Evolutionary conservation across 2,888 invertebrate genomes (phyloP).

Genomic region (Brachyptera putata): DNA sequence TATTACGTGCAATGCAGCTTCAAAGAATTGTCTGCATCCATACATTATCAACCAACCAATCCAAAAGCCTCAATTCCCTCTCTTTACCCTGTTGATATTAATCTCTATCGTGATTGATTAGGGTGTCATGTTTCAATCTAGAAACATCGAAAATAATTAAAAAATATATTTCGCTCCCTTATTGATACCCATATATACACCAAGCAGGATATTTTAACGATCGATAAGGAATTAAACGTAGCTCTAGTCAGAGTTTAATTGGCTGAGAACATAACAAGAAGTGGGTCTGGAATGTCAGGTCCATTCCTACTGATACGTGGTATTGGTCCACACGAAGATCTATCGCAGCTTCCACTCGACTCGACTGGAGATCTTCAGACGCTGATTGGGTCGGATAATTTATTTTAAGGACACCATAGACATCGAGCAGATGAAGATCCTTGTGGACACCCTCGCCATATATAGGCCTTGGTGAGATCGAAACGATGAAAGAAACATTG

Average conservation of each 20-base stretch:
- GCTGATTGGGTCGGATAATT: neutral
- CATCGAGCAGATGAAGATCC: neutral
- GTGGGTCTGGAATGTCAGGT: slow-evolving; percentile 5
- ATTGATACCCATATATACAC: slow-evolving; percentile 15
- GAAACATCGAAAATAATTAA: neutral
- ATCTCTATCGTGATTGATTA: neutral
- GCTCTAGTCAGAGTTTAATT: neutral
- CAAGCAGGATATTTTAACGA: slow-evolving; percentile 3
- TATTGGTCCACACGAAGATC: too few relatives aligned
- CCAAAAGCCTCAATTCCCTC: too few relatives aligned
- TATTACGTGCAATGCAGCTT: too few relatives aligned
- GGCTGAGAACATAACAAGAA: slow-evolving; percentile 13
- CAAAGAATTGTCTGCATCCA: too few relatives aligned
- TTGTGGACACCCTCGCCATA: neutral
- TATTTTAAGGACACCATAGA: neutral
- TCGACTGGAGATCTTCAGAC: neutral
- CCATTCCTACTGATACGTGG: neutral
- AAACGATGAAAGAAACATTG: too few relatives aligned
- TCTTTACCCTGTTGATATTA: neutral
- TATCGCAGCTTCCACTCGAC: too few relatives aligned
- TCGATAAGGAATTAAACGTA: slow-evolving; percentile 9
- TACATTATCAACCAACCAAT: too few relatives aligned
- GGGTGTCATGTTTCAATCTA: neutral
- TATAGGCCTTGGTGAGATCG: neutral
- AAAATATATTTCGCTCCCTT: slow-evolving; percentile 6